phyloP scores from a whole-genome alignment of 2,888 invertebrate genomes.

The Aplocera efformata region DNA sequence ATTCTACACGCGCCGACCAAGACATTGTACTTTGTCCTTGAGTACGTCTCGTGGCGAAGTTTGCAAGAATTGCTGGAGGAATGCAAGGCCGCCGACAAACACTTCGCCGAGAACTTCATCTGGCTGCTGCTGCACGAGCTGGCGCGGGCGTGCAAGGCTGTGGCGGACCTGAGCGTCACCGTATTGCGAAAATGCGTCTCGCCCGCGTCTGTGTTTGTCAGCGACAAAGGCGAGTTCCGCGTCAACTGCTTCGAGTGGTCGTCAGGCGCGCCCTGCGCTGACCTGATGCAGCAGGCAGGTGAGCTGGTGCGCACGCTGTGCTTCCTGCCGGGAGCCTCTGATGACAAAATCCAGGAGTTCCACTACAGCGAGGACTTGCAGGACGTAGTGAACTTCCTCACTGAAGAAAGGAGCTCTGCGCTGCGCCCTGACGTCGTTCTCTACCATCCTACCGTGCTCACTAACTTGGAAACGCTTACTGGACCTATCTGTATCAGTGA shows the following conservation, averaged over 20 bases:
- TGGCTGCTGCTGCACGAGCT: constrained; percentile 67
- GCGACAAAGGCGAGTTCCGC: constrained; percentile 55
- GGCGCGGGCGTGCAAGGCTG: constrained; percentile 51
- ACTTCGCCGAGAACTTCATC: constrained; percentile 61
- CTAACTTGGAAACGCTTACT: constrained; percentile 53
- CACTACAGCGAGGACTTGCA: constrained; percentile 64
- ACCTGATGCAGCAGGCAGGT: constrained; percentile 58
- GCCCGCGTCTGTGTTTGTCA: constrained; percentile 54
- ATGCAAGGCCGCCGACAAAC: constrained; percentile 52
- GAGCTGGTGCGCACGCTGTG: constrained; percentile 49
- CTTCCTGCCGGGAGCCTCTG: constrained; percentile 32
- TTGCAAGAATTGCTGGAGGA: constrained; percentile 54
- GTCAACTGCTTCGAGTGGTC: constrained; percentile 63
- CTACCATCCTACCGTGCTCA: constrained; percentile 70
- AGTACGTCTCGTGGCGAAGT: constrained; percentile 64
- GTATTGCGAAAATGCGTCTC: constrained; percentile 56
- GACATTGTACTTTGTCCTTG: constrained; percentile 72
- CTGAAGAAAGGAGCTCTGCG: constrained; percentile 48
- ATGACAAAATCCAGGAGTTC: constrained; percentile 42
- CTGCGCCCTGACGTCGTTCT: constrained; percentile 65
- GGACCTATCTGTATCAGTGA: constrained; percentile 44
- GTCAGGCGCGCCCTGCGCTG: constrained; percentile 19
- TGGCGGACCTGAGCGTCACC: constrained; percentile 47
- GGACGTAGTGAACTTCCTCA: constrained; percentile 58
- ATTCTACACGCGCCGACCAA: constrained; percentile 70